Evolutionary conservation across 2,888 invertebrate species (phyloP), one percentile per base, ranked within the genome.

Genomic region (Lithophane semibrunnea): DNA sequence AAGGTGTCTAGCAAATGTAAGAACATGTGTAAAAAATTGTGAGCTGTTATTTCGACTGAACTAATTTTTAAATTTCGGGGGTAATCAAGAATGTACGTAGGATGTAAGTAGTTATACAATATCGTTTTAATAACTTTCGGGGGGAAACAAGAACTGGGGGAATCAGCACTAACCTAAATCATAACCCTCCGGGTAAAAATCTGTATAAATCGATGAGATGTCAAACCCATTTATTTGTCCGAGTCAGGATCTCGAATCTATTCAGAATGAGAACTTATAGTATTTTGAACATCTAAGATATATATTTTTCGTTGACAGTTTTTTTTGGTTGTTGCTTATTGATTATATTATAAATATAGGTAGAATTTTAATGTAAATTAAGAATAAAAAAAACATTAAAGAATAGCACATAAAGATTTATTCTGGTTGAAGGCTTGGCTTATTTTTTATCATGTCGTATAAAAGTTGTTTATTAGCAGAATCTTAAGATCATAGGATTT

Each of bases 401-500:
- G 10, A 21, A 37, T 49, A 54, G 29, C 18, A 73, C 16, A 66
- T 49, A 24, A 56, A 69, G 64, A 72, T 67, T 18, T n/a, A 73
- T 71, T 68, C 47, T 72, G n/a, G 49, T 65, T 76, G 49, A 66
- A 47, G 65, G 42, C 77, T 68, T 76, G 61, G 42, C 52, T 78
- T 77, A 44, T 72, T 83, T 79, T 84, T 78, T 74, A 81, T 71
- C 52, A 67, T 77, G 75, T 67, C 61, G 44, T 83, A 71, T 72
- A 81, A 88, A 87, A 89, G 88, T 84, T 79, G 88, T 89, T 89
- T 82, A 85, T 87, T 84, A 80, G 73, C 66, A 86, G 76, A 86
- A 84, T 87, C 83, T 83, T 80, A 82, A 86, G 80, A 81, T 83
- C 81, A 85, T 81, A 86, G 80, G 84, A 84, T 91, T 90, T 89